Evolutionary conservation across 2,797 vertebrate genomes (phyloP).

Genomic region (Enteromius mattozi): DNA sequence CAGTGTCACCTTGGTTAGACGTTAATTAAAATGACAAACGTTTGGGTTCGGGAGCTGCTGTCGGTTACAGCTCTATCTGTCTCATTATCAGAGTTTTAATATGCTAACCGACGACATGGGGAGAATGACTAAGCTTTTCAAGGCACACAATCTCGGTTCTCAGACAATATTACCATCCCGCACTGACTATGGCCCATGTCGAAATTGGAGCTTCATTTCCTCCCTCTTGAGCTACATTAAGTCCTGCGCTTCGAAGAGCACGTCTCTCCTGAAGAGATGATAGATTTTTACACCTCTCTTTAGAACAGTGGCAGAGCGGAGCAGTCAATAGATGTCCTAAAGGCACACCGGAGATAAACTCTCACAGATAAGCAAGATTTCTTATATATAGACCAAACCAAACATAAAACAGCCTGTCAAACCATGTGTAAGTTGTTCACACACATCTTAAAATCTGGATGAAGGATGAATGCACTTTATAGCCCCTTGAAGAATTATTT

Average conservation of each 20-base stretch:
- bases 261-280: slow-evolving; percentile 12
- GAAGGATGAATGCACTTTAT: background rate
- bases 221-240: slow-evolving; percentile 25
- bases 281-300: slow-evolving; percentile 33
- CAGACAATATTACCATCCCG: slow-evolving; percentile 3
- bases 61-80: background rate
- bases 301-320: slow-evolving; percentile 2
- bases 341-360: slow-evolving; percentile 25
- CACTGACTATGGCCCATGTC: background rate
- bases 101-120: slow-evolving; percentile 3
- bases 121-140: slow-evolving; percentile 28
- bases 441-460: background rate
- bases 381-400: slow-evolving; percentile 20
- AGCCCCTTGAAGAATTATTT: background rate
- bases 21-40: slow-evolving; percentile 26
- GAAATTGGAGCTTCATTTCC: slow-evolving; percentile 34
- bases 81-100: slow-evolving; percentile 29
- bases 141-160: slow-evolving; percentile 4
- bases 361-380: slow-evolving; percentile 24
- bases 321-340: slow-evolving; percentile 39
- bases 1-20: slow-evolving; percentile 14
- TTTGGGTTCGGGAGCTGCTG: background rate
- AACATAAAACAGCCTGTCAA: slow-evolving; percentile 21
- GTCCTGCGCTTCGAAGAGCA: slow-evolving; percentile 1
- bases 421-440: background rate